phyloP scores from a whole-genome alignment of 2,888 invertebrate species.

The Dendrolimus houi region DNA sequence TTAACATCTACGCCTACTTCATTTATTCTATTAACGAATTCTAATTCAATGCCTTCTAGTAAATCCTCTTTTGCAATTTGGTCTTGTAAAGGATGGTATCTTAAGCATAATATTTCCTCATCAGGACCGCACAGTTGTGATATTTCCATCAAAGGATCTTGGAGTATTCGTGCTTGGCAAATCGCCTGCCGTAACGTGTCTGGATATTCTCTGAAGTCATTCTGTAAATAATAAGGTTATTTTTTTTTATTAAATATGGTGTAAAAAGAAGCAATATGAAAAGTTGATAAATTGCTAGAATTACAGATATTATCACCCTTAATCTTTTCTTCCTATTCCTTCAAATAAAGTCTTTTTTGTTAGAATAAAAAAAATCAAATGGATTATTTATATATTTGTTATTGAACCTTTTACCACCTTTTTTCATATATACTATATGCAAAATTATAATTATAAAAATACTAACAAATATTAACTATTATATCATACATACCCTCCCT shows the following conservation, averaged over 20 bases:
- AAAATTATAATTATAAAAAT: no score
- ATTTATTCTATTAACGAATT: slow-evolving; percentile 96
- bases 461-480: no score
- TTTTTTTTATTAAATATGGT: no score
- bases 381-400: no score
- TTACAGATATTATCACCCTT: no score
- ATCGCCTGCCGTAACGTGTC: slow-evolving; percentile 93
- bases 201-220: slow-evolving; percentile 96
- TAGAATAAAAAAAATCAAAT: no score
- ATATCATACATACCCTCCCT: slow-evolving; percentile 74
- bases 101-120: slow-evolving; percentile 96
- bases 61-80: slow-evolving; percentile 90
- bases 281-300: no score
- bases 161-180: slow-evolving; percentile 92
- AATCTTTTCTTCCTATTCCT: no score
- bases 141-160: slow-evolving; percentile 97
- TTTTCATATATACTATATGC: no score
- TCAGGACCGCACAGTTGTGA: slow-evolving; percentile 97
- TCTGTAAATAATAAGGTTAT: slow-evolving; percentile 35
- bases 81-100: slow-evolving; percentile 92
- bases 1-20: slow-evolving; percentile 99
- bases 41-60: slow-evolving; percentile 88
- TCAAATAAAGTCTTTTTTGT: no score
- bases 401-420: no score
- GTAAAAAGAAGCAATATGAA: no score